A percentile compares a stretch with the other conserved stretches of the same genome.
Evolutionary conservation across 2,797 vertebrate genomes (phyloP).

Genomic region (Coranthus polyacanthus): DNA sequence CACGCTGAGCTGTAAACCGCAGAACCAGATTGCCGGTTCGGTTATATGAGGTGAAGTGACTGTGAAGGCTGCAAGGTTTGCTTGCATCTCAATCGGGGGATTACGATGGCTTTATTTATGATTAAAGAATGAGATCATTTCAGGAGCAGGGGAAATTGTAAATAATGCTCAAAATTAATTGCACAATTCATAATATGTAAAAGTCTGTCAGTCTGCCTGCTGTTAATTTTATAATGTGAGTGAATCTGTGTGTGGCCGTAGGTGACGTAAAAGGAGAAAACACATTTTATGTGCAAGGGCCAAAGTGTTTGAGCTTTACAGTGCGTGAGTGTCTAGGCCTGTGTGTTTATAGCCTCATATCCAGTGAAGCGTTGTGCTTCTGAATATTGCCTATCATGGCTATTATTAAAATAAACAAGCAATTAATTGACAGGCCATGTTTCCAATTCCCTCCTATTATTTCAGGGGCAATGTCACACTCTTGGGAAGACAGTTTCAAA

Average conservation of each 20-base stretch:
- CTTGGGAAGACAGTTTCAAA: constrained; percentile 67
- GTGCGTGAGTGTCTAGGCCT: constrained; percentile 24
- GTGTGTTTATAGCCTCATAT: constrained; percentile 54
- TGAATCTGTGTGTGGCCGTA: background rate
- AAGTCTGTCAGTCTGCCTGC: constrained; percentile 34
- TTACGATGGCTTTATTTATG: constrained; percentile 6
- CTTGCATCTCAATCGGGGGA: constrained; percentile 11
- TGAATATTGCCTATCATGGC: constrained; percentile 68
- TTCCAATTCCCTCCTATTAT: constrained; percentile 72
- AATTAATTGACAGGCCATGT: constrained; percentile 79
- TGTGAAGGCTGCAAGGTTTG: constrained; percentile 17
- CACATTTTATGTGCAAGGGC: background rate
- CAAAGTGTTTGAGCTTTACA: constrained; percentile 14
- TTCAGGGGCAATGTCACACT: constrained; percentile 54
- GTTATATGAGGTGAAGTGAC: constrained; percentile 36
- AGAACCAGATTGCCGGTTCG: constrained; percentile 22
- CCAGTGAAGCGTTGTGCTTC: constrained; percentile 56
- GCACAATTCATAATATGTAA: constrained; percentile 32
- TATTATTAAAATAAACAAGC: constrained; percentile 81
- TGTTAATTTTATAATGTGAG: constrained; percentile 32
- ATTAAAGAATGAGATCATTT: constrained; percentile 31
- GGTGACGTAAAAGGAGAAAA: constrained; percentile 10
- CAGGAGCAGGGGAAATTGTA: constrained; percentile 23
- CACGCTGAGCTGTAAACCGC: constrained; percentile 16
- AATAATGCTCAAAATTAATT: constrained; percentile 36